These are phyloP conservation scores for Empis stercorea DNA, from an alignment of 2,888 invertebrate genomes.

Conservation along the genomic window DNA sequence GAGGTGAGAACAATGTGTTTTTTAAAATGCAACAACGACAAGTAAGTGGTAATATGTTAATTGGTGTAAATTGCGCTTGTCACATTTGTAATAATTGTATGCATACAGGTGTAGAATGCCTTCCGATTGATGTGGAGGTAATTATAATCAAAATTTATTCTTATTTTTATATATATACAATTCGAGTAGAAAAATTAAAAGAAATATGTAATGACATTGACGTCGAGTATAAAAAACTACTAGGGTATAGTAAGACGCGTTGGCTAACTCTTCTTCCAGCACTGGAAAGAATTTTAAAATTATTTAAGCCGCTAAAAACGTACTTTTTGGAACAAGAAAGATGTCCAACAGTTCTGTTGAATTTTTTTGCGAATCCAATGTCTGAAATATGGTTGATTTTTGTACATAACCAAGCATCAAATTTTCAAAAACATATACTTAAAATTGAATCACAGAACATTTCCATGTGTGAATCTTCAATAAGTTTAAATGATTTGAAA, in stretches of 20 bases:
- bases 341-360: neutral
- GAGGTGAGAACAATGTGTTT: conserved; percentile 3
- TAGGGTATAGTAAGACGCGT: conserved; percentile 3
- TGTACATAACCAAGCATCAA: conserved; percentile 3
- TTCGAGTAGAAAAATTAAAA: conserved; percentile 4
- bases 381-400: conserved; percentile 4
- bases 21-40: too few relatives aligned
- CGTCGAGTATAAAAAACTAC: conserved; percentile 4
- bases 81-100: conserved; percentile 7
- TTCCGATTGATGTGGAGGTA: conserved; percentile 5
- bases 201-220: neutral
- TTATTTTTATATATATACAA: conserved; percentile 2
- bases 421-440: neutral
- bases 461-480: neutral
- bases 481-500: neutral
- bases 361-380: conserved; percentile 2
- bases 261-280: conserved; percentile 3
- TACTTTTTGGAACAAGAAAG: conserved; percentile 4
- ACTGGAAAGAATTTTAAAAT: conserved; percentile 4
- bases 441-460: neutral
- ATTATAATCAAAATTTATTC: conserved; percentile 6
- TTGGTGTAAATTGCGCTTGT: conserved; percentile 8
- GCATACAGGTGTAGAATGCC: conserved; percentile 2
- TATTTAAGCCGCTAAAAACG: conserved; percentile 3
- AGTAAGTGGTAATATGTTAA: conserved; percentile 1